phyloP scores from a whole-genome alignment of 64 coral and sea anemone genomes.

The Montipora cactus region DNA sequence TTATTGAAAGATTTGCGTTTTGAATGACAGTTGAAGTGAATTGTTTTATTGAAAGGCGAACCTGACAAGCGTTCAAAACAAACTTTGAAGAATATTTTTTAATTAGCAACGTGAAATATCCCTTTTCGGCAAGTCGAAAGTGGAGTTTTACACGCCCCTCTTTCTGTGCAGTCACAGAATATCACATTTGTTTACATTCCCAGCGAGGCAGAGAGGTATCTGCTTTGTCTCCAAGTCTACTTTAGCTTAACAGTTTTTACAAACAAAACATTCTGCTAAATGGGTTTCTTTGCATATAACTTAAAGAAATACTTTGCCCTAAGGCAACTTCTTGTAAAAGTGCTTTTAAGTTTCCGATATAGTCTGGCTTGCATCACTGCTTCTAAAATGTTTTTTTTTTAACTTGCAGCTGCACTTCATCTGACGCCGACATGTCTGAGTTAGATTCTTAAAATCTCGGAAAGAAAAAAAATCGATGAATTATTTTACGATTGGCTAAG shows the following conservation, averaged over 20 bases:
- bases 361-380: neutral
- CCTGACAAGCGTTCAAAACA: conserved; percentile 15
- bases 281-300: neutral
- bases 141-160: conserved; percentile 5
- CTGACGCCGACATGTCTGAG: conserved; percentile 8
- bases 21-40: conserved; percentile 20
- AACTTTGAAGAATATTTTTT: conserved; percentile 41
- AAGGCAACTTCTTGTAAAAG: neutral
- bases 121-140: conserved; percentile 32
- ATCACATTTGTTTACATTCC: conserved; percentile 41
- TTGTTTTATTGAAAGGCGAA: conserved; percentile 27
- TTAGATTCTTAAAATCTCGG: neutral
- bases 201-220: neutral
- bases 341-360: conserved; percentile 48
- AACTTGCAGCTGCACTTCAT: neutral
- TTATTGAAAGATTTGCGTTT: neutral
- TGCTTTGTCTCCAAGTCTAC: conserved; percentile 28
- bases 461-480: neutral
- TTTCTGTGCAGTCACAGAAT: neutral
- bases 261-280: conserved; percentile 21
- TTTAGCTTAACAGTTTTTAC: conserved; percentile 30
- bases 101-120: conserved; percentile 52
- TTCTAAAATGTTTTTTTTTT: neutral
- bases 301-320: conserved; percentile 9
- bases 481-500: neutral